A percentile compares a stretch with the other conserved stretches of the same genome.
These are phyloP conservation scores for Lithobius niger DNA, from an alignment of 1,140 invertebrate genomes.

Conservation along the genomic window DNA sequence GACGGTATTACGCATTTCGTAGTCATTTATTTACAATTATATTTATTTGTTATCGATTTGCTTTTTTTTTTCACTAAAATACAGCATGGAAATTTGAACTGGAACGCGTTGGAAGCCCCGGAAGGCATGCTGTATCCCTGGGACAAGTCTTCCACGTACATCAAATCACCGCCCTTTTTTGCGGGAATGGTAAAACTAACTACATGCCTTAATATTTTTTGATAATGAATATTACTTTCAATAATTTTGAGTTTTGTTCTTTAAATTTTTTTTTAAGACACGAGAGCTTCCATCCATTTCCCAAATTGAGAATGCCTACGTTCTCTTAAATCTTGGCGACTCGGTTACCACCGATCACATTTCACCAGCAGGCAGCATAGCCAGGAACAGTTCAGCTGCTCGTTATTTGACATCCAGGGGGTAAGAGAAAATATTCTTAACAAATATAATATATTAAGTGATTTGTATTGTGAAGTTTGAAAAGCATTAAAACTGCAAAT, in stretches of 20 bases:
- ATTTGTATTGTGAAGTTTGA: too few relatives aligned
- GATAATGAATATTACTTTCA: not conserved
- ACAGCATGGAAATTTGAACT: conserved; percentile 66
- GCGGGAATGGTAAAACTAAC: conserved; percentile 65
- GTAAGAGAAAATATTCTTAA: conserved; percentile 32
- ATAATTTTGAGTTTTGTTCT: not conserved
- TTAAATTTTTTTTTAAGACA: conserved; percentile 24
- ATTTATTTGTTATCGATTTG: conserved; percentile 10
- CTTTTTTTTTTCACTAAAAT: too few relatives aligned
- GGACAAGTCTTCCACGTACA: conserved; percentile 84
- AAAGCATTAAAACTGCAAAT: not conserved
- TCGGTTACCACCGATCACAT: conserved; percentile 98
- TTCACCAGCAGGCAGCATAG: conserved; percentile 93
- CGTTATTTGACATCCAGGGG: conserved; percentile 63
- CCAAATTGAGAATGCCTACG: conserved; percentile 47
- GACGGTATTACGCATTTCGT: too few relatives aligned
- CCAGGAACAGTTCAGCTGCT: conserved; percentile 84
- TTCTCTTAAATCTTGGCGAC: conserved; percentile 77
- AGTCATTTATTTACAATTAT: too few relatives aligned
- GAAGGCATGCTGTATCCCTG: conserved; percentile 78
- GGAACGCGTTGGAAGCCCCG: conserved; percentile 70
- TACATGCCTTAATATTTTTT: not conserved
- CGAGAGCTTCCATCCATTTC: conserved; percentile 31
- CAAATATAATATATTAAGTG: too few relatives aligned
- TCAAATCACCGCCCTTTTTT: conserved; percentile 95